phyloP scores from a whole-genome alignment of 2,888 invertebrate species.

The Drosophila cracens region DNA sequence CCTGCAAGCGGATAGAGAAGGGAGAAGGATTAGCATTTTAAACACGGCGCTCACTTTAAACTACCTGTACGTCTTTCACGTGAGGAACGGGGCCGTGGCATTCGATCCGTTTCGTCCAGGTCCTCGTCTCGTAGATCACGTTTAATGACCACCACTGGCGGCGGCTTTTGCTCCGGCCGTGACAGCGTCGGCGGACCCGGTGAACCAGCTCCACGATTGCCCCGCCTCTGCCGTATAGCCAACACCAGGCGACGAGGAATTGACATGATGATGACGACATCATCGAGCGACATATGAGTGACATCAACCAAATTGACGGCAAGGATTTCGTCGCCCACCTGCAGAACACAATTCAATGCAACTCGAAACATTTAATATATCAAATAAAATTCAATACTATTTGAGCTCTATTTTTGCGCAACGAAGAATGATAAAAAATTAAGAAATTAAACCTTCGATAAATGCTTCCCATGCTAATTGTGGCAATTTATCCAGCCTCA shows the following conservation, averaged over 20 bases:
- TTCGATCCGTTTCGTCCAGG: constrained; percentile 87
- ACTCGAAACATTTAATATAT: not conserved
- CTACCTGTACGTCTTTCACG: constrained; percentile 86
- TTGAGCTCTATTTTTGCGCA: not conserved
- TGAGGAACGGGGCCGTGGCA: constrained; percentile 85
- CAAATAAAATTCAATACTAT: constrained; percentile 86
- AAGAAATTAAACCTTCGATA: not conserved
- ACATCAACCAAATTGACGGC: constrained; percentile 99
- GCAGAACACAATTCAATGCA: not conserved
- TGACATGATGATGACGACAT: constrained; percentile 99
- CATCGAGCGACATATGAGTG: constrained; percentile 98
- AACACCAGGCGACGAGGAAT: constrained; percentile 98
- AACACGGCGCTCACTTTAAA: constrained; percentile 79
- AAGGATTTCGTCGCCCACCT: constrained; percentile 99
- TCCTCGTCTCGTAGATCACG: constrained; percentile 94
- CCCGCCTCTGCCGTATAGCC: constrained; percentile 94
- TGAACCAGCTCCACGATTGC: constrained; percentile 85
- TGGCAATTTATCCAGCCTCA: not conserved
- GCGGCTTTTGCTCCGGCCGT: constrained; percentile 92
- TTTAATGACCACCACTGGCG: constrained; percentile 96
- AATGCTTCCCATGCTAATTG: not conserved
- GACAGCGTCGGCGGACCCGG: constrained; percentile 86
- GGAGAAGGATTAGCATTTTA: constrained; percentile 77
- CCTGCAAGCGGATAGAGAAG: constrained; percentile 84
- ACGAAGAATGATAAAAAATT: constrained; percentile 19